phyloP scores from a whole-genome alignment of 2,888 invertebrate species.

The Lacanobia wlatinum region DNA sequence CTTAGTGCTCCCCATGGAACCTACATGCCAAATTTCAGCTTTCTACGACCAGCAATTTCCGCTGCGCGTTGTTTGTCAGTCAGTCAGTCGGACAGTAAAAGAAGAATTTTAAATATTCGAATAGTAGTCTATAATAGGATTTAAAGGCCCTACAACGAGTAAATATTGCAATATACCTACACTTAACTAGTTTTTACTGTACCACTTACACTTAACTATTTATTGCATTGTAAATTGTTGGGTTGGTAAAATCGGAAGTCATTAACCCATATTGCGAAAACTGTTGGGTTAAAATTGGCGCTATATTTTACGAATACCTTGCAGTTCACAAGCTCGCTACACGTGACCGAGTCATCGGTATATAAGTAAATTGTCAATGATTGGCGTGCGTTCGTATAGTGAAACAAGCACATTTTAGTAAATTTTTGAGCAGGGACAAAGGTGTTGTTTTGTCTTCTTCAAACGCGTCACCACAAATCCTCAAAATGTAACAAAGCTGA shows the following conservation, averaged over 20 bases:
- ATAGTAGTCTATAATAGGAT: background rate
- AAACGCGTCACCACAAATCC: constrained; percentile 24
- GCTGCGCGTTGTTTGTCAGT: no score
- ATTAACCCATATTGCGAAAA: constrained; percentile 47
- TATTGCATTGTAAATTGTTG: constrained; percentile 53
- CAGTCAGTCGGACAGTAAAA: no score
- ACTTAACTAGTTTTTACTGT: constrained; percentile 19
- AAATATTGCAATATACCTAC: constrained; percentile 17
- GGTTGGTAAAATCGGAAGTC: constrained; percentile 55
- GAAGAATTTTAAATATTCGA: no score
- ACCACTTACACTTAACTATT: constrained; percentile 36
- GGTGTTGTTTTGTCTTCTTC: constrained; percentile 4
- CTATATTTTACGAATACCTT: constrained; percentile 10
- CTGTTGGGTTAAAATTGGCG: constrained; percentile 28
- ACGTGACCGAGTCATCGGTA: constrained; percentile 1
- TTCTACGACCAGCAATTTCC: no score
- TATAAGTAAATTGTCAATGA: background rate
- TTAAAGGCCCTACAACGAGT: constrained; percentile 1
- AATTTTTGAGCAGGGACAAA: background rate
- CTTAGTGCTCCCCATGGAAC: no score
- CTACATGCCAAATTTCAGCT: no score
- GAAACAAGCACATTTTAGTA: background rate
- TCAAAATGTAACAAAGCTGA: constrained; percentile 45
- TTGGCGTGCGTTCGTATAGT: background rate
- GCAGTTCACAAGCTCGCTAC: background rate